These are phyloP conservation scores for Ametastegia equiseti DNA, from an alignment of 2,888 invertebrate genomes.

Conservation along the genomic window DNA sequence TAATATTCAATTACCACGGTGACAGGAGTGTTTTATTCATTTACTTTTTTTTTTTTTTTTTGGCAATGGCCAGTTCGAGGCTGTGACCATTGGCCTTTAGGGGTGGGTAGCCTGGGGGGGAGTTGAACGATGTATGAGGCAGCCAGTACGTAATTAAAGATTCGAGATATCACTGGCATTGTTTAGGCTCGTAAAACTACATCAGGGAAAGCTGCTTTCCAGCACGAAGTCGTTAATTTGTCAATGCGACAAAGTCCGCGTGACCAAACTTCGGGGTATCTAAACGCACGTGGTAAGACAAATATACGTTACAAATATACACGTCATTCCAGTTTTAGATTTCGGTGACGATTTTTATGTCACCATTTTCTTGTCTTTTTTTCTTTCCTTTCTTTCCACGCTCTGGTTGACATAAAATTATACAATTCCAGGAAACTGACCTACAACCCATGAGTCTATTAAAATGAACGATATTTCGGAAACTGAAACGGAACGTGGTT, in stretches of 20 bases:
- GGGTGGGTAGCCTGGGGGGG: no score
- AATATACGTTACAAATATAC: constrained; percentile 37
- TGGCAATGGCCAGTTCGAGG: neutral
- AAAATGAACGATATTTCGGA: neutral
- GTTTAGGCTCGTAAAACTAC: constrained; percentile 40
- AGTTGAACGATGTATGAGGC: constrained; percentile 34
- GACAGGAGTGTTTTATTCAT: constrained; percentile 15
- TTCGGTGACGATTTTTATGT: constrained; percentile 1
- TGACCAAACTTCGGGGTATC: neutral
- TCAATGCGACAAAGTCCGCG: constrained; percentile 8
- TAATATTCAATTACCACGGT: constrained; percentile 30
- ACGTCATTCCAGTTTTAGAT: constrained; percentile 27
- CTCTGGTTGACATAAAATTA: neutral
- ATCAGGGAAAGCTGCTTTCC: neutral
- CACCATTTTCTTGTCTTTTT: no score
- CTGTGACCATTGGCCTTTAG: neutral
- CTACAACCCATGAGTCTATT: neutral
- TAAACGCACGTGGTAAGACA: constrained; percentile 18
- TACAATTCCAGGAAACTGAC: neutral
- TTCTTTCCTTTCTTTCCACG: constrained; percentile 1
- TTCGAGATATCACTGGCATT: constrained; percentile 32
- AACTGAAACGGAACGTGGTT: neutral
- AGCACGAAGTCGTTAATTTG: constrained; percentile 25
- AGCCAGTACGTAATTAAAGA: constrained; percentile 37
- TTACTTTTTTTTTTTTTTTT: neutral